Percentiles rank a stretch among this genome's conserved stretches.
Evolutionary conservation across 2,888 invertebrate species (phyloP).

Genomic region (Apotomis turbidana): DNA sequence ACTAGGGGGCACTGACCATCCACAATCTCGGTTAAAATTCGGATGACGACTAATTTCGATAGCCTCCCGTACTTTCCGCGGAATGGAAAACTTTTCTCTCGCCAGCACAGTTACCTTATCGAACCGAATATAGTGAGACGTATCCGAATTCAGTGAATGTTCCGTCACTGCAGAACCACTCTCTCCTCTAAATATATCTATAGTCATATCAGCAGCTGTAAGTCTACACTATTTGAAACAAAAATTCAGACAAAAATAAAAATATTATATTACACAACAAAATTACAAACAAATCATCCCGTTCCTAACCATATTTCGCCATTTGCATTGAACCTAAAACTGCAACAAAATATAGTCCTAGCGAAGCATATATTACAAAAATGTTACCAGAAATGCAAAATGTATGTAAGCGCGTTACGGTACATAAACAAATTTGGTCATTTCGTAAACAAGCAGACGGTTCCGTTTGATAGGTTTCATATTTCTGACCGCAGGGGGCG

Average conservation of each 20-base stretch:
- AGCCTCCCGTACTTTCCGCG: too few species aligned
- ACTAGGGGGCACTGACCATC: too few species aligned
- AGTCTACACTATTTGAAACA: background rate
- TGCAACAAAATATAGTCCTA: conserved; percentile 17
- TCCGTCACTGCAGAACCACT: too few species aligned
- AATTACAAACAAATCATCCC: conserved; percentile 1
- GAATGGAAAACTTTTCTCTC: too few species aligned
- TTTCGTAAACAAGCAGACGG: conserved; percentile 59
- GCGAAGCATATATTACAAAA: conserved; percentile 32
- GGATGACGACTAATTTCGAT: too few species aligned
- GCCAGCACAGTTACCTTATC: too few species aligned
- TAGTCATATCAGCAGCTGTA: too few species aligned
- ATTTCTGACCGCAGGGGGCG: conserved; percentile 68
- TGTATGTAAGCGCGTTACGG: conserved; percentile 45
- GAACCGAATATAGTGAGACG: too few species aligned
- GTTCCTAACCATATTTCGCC: background rate
- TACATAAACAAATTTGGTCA: conserved; percentile 61
- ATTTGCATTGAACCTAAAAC: conserved; percentile 15
- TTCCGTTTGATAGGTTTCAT: conserved; percentile 71
- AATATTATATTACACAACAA: conserved; percentile 12
- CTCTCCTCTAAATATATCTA: too few species aligned
- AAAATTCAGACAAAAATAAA: background rate
- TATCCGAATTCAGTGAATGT: too few species aligned
- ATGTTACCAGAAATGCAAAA: conserved; percentile 33
- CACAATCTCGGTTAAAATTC: too few species aligned